Base-by-base conservation (phyloP, 2,113 vertebrate genomes). In the Pseudopodoces humilis region DNA sequence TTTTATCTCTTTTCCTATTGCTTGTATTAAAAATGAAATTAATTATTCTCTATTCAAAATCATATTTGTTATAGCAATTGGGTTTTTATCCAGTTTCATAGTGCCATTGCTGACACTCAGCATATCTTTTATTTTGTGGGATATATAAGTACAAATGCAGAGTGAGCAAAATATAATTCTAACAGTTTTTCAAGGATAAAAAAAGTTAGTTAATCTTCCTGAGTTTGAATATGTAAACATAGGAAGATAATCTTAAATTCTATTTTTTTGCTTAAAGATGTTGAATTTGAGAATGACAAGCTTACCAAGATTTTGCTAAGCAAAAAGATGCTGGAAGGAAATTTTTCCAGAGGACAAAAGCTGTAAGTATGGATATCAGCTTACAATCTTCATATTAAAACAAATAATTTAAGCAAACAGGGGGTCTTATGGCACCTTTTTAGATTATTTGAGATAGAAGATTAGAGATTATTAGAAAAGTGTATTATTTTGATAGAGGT, bases 361-460 rank as follows among this genome's bases (percentile, higher is more conserved):
- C 6, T 55, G 4, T 31, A 55, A n/a, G 25, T 16, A 21, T 55
- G 20, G 3, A 4, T 44, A 44, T 58, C 18, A 67, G 6, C 11
- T 69, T 64, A 47, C 3, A 74, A 19, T 85, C 6, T 79, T 72
- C 50, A 28, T 39, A 37, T 31, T 31, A 64, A 74, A 76, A n/a
- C 15, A 64, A 30, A 13, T n/a, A 11, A 64, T 72, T 47, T 72
- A 33, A 83, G 25, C 10, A 52, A 65, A 37, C 2, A 46, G 6
- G 2, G 25, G 2, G 11, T 31, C 13, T 41, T 23, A 28, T 15
- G 35, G 0, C 6, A 56, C 4, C 1, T 27, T 55, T 86, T 20
- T 28, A 11, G 6, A 75, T 50, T 56, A 35, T 18, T 50, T 17
- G 30, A 63, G 16, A 11, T 8, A 37, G 33, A n/a, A 2, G 41